phyloP scores from a whole-genome alignment of 2,888 invertebrate species.

The Drosophila koepferae region DNA sequence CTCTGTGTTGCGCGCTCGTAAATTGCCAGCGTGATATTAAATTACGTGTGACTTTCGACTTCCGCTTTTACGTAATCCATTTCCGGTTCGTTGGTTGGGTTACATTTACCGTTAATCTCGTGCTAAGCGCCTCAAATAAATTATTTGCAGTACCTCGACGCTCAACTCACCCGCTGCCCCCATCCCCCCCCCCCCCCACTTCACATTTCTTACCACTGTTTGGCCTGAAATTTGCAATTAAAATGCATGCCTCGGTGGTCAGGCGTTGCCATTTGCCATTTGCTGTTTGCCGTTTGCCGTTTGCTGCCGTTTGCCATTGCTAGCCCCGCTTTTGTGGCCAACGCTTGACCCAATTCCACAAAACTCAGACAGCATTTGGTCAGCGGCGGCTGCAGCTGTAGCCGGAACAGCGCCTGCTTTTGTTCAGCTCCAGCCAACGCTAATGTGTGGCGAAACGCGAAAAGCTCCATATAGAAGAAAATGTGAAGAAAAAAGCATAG shows the following conservation, averaged over 20 bases:
- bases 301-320: constrained; percentile 27
- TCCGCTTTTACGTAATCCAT: constrained; percentile 79
- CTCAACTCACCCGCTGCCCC: not conserved
- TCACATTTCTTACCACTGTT: constrained; percentile 21
- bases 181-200: not conserved
- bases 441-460: constrained; percentile 59
- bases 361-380: constrained; percentile 61
- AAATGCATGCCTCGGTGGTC: constrained; percentile 71
- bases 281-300: constrained; percentile 27
- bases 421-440: constrained; percentile 45
- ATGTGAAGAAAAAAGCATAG: not conserved
- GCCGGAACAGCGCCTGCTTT: not conserved
- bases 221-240: constrained; percentile 74
- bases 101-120: constrained; percentile 80
- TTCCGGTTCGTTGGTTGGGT: constrained; percentile 80
- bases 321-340: constrained; percentile 56
- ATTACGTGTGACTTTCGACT: constrained; percentile 80
- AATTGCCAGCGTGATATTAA: constrained; percentile 80
- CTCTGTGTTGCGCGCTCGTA: constrained; percentile 56
- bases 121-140: constrained; percentile 80
- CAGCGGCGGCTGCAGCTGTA: constrained; percentile 39
- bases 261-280: constrained; percentile 22
- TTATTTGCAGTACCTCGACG: constrained; percentile 65
- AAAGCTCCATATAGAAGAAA: constrained; percentile 7
- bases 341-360: constrained; percentile 70